Conservation (phyloP, 2,113 vertebrate genomes). For the Planiliza haematocheilus region DNA sequence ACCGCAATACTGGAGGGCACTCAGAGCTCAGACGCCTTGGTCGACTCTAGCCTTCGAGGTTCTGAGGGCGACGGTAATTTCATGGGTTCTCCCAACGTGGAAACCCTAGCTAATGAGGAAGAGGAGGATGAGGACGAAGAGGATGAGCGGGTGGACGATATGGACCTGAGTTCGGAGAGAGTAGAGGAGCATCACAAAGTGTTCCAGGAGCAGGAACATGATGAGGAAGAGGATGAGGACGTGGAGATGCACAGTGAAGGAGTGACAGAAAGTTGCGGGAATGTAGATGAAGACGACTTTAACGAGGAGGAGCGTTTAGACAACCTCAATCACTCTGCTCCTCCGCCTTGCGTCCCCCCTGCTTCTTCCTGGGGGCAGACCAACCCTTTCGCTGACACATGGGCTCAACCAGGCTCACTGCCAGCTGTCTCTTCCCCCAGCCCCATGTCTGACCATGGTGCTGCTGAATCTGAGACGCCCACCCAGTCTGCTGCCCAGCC, state of each 20-base stretch:
- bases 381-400: slow-evolving; percentile 79
- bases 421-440: slow-evolving; percentile 68
- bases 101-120: slow-evolving; percentile 81
- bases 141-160: slow-evolving; percentile 79
- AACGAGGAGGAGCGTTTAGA: slow-evolving; percentile 77
- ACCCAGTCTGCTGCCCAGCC: slow-evolving; percentile 76
- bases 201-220: slow-evolving; percentile 64
- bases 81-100: slow-evolving; percentile 82
- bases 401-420: slow-evolving; percentile 78
- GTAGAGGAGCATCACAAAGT: slow-evolving; percentile 70
- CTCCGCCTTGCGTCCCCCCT: slow-evolving; percentile 40
- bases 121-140: slow-evolving; percentile 77
- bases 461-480: slow-evolving; percentile 72
- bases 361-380: slow-evolving; percentile 73
- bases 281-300: slow-evolving; percentile 80
- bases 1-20: slow-evolving; percentile 75
- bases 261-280: slow-evolving; percentile 76
- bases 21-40: slow-evolving; percentile 77
- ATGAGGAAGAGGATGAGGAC: slow-evolving; percentile 82
- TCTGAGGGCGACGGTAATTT: slow-evolving; percentile 78
- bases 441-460: slow-evolving; percentile 65
- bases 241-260: slow-evolving; percentile 84
- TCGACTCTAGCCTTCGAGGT: slow-evolving; percentile 76
- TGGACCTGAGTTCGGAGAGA: slow-evolving; percentile 79
- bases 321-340: slow-evolving; percentile 70